phyloP scores from a whole-genome alignment of 1,140 invertebrate genomes.

The Branchinecta lynchi region DNA sequence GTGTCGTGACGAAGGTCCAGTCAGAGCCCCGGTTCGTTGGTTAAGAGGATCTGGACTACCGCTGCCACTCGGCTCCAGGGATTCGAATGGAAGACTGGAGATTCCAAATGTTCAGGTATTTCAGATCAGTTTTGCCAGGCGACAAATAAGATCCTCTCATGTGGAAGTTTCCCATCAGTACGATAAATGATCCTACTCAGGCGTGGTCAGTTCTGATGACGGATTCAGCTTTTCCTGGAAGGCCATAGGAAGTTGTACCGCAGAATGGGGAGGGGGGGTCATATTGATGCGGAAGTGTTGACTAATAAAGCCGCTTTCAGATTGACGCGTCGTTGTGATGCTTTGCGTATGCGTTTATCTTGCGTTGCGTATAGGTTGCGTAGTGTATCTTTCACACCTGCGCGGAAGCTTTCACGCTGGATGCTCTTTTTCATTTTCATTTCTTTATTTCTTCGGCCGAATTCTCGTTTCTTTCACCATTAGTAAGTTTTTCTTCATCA shows the following conservation, averaged over 20 bases:
- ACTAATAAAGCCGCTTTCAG: too few relatives aligned
- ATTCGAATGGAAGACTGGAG: constrained; percentile 59
- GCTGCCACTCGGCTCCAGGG: constrained; percentile 50
- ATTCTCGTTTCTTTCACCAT: too few relatives aligned
- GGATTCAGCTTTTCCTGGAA: too few relatives aligned
- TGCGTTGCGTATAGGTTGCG: too few relatives aligned
- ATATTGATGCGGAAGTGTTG: background rate
- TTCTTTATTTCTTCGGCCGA: too few relatives aligned
- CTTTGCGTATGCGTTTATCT: too few relatives aligned
- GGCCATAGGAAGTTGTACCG: too few relatives aligned
- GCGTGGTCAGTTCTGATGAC: background rate
- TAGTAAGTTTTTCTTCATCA: too few relatives aligned
- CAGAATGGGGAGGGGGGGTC: background rate
- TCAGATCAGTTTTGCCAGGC: constrained; percentile 15
- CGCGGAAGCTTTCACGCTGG: too few relatives aligned
- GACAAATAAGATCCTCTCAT: background rate
- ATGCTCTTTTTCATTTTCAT: too few relatives aligned
- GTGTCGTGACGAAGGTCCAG: constrained; percentile 69
- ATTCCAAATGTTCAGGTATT: constrained; percentile 62
- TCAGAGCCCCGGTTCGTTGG: constrained; percentile 59
- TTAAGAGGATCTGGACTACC: constrained; percentile 46
- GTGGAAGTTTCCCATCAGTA: background rate
- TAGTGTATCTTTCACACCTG: too few relatives aligned
- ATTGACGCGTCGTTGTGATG: too few relatives aligned
- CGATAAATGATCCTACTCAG: background rate